Evolutionary conservation across 2,888 invertebrate genomes (phyloP), one percentile per base, ranked within the genome.

Genomic region (Drosophila eohydei): DNA sequence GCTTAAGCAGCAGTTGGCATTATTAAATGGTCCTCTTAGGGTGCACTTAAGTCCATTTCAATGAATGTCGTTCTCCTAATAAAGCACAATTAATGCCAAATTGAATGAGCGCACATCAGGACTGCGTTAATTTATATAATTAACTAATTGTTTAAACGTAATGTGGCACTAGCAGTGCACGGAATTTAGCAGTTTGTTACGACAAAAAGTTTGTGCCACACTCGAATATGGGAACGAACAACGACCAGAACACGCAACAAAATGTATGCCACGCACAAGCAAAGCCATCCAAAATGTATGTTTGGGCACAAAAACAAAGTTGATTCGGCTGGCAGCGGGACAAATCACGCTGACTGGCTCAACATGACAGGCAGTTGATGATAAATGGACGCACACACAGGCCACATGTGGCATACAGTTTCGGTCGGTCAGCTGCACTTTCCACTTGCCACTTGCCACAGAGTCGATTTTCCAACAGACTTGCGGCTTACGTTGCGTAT

Each of bases 341-440:
- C 83, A 85, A 88, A 88, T 86, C 88, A 84, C 89, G 78, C 69
- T 76, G 80, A 81, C 72, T 67, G 70, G 63, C 79, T 81, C 69
- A 70, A 78, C 75, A 71, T 81, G 81, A 81, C 85, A 81, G 85
- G 64, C 65, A 71, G 79, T 71, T 59, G 80, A 74, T 88, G 88
- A 88, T 83, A 82, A 79, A 88, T 88, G 80, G 73, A 70, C 80
- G 52, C 21, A 16, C 80, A 56, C 14, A 73, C 66, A 79, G 56
- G 64, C 70, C 71, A 76, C 63, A 79, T 63, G 75, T 74, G 69
- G 69, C 82, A 69, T 66, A 74, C 66, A 71, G 60, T 83, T 70
- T 72, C 62, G 71, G 72, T 73, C 72, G 88, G 81, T 78, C 87
- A 88, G 36, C 73, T 82, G 80, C 88, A 41, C 59, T 52, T 36